These are phyloP conservation scores for Caenorhabditis briggsae DNA, from an alignment of 1,140 invertebrate species.

Conservation along the genomic window DNA sequence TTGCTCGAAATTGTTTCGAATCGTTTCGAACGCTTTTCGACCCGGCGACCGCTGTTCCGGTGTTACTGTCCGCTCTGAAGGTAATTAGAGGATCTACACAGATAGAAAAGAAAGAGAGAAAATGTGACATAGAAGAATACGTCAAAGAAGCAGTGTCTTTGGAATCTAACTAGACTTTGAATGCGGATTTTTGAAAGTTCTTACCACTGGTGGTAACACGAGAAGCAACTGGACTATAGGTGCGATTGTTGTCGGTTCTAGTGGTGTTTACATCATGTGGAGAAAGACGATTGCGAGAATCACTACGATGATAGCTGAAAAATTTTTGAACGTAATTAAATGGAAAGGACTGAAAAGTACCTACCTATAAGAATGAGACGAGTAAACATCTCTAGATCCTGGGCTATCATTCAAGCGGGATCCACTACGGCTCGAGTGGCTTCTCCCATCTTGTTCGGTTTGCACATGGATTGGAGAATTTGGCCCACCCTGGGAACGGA, in stretches of 20 bases:
- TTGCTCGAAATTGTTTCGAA: slow-evolving; percentile 64
- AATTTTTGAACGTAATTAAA: neutral
- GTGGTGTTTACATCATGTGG: slow-evolving; percentile 53
- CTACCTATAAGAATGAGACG: slow-evolving; percentile 59
- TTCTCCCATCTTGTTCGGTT: slow-evolving; percentile 40
- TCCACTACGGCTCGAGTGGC: slow-evolving; percentile 33
- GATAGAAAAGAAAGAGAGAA: slow-evolving; percentile 24
- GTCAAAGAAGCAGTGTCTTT: slow-evolving; percentile 13
- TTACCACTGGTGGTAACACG: slow-evolving; percentile 46
- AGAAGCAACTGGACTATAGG: slow-evolving; percentile 9
- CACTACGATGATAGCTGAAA: slow-evolving; percentile 62
- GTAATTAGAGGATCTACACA: slow-evolving; percentile 7
- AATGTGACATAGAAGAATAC: slow-evolving; percentile 34
- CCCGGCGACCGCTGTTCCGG: slow-evolving; percentile 60
- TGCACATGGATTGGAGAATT: slow-evolving; percentile 61
- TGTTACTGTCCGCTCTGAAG: slow-evolving; percentile 53
- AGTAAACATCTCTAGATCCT: slow-evolving; percentile 55
- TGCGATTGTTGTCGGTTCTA: slow-evolving; percentile 48
- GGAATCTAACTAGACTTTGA: neutral
- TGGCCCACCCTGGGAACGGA: slow-evolving; percentile 70
- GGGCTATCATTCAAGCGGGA: slow-evolving; percentile 26
- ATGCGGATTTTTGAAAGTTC: neutral
- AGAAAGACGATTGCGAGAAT: slow-evolving; percentile 50
- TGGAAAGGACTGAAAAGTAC: neutral
- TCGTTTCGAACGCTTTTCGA: slow-evolving; percentile 55